phyloP scores from a whole-genome alignment of 1,140 invertebrate genomes.

The Glomeris maerens region DNA sequence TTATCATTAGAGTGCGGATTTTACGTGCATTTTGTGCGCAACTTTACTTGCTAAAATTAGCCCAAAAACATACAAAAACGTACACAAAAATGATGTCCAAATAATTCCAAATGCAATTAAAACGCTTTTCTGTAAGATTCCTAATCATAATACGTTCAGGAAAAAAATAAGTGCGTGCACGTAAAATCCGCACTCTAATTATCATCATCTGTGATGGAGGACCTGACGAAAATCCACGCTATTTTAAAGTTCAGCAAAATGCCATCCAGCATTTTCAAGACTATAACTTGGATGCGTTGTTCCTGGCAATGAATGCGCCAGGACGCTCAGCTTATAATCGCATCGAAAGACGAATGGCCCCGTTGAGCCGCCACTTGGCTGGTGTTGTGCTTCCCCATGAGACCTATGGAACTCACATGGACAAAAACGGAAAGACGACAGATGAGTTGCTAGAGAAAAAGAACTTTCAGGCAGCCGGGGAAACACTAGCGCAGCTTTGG shows the following conservation, averaged over 20 bases:
- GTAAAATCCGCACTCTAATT: too few relatives aligned
- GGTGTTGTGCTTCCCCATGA: slow-evolving; percentile 29
- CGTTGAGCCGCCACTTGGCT: slow-evolving; percentile 27
- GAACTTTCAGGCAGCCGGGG: slow-evolving; percentile 25
- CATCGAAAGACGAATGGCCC: slow-evolving; percentile 29
- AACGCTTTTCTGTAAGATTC: too few relatives aligned
- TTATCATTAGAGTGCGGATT: slow-evolving; percentile 27
- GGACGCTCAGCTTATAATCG: slow-evolving; percentile 27
- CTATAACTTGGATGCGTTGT: slow-evolving; percentile 31
- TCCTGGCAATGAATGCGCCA: slow-evolving; percentile 31
- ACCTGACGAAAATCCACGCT: slow-evolving; percentile 32
- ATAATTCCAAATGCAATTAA: too few relatives aligned
- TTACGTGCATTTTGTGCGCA: too few relatives aligned
- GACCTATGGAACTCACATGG: slow-evolving; percentile 28
- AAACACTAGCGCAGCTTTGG: slow-evolving; percentile 22
- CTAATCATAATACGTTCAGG: too few relatives aligned
- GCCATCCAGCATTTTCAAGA: slow-evolving; percentile 28
- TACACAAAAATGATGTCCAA: too few relatives aligned
- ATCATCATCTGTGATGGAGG: slow-evolving; percentile 29
- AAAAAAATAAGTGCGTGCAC: too few relatives aligned
- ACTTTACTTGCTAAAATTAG: too few relatives aligned
- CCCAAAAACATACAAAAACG: too few relatives aligned
- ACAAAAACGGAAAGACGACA: slow-evolving; percentile 25
- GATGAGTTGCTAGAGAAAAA: slow-evolving; percentile 25
- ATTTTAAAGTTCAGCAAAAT: slow-evolving; percentile 24